A percentile compares a stretch with the other conserved stretches of the same genome.
Conservation (phyloP, 2,888 invertebrate genomes). For the Aspidiotus destructor region DNA sequence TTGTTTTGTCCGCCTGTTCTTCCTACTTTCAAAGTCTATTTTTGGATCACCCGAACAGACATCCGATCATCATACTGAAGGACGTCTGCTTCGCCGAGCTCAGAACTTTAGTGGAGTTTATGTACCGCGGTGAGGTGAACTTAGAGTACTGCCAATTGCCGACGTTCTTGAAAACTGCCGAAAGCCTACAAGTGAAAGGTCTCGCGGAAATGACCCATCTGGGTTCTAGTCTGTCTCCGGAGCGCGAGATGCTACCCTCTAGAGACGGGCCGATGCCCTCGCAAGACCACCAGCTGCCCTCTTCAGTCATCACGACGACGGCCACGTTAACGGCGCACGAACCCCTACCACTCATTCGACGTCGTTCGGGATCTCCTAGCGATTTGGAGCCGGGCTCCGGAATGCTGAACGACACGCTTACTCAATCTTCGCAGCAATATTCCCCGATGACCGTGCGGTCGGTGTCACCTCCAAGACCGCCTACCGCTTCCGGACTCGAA, state of each 20-base stretch:
- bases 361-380: conserved; percentile 27
- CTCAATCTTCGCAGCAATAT: background rate
- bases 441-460: conserved; percentile 2
- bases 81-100: conserved; percentile 86
- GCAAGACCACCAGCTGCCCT: conserved; percentile 16
- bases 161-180: conserved; percentile 81
- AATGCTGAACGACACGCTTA: background rate
- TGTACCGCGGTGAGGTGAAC: conserved; percentile 94
- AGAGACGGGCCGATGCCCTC: conserved; percentile 9
- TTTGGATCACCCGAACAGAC: conserved; percentile 83
- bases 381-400: background rate
- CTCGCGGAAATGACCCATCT: conserved; percentile 85
- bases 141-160: conserved; percentile 87
- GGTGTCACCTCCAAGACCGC: conserved; percentile 26
- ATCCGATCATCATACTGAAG: conserved; percentile 88
- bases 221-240: conserved; percentile 29
- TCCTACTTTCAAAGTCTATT: conserved; percentile 90
- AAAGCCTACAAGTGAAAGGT: conserved; percentile 86
- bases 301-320: conserved; percentile 21
- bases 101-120: conserved; percentile 86
- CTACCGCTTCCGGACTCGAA: conserved; percentile 27
- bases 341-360: conserved; percentile 23
- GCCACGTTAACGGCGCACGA: conserved; percentile 9
- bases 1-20: conserved; percentile 90
- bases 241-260: conserved; percentile 15